A percentile compares a stretch with the other conserved stretches of the same genome.
Conservation (phyloP, 2,113 vertebrate species). For the Entomyzon cyanotis region DNA sequence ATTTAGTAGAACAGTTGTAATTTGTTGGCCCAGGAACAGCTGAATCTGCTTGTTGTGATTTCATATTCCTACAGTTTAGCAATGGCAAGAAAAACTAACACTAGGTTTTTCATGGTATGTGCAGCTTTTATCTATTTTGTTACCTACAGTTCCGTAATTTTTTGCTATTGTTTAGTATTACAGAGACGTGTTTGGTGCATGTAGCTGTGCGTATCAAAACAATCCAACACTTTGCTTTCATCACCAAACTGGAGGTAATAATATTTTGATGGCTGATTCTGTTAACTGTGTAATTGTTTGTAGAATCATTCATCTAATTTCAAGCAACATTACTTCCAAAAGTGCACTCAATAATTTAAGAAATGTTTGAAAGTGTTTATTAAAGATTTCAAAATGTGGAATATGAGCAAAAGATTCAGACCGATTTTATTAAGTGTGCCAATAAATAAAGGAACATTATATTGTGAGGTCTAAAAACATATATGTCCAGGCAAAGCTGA, state of each 20-base stretch:
- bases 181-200: neutral
- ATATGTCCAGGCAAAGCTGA: neutral
- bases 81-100: neutral
- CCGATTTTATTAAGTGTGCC: neutral
- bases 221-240: neutral
- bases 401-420: neutral
- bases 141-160: neutral
- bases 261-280: neutral
- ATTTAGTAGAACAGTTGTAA: neutral
- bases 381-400: neutral
- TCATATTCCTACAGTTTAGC: neutral
- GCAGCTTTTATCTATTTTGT: neutral
- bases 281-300: slow-evolving; percentile 15
- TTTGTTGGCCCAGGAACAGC: neutral
- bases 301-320: slow-evolving; percentile 7
- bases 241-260: neutral
- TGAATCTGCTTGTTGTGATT: neutral
- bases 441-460: neutral
- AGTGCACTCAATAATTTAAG: neutral
- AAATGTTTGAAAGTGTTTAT: neutral
- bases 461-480: neutral
- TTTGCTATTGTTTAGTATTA: neutral
- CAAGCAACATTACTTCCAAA: neutral
- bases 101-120: neutral
- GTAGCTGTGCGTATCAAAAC: neutral